Evolutionary conservation across 2,888 invertebrate species (phyloP).

Genomic region (Lithosia quadra): DNA sequence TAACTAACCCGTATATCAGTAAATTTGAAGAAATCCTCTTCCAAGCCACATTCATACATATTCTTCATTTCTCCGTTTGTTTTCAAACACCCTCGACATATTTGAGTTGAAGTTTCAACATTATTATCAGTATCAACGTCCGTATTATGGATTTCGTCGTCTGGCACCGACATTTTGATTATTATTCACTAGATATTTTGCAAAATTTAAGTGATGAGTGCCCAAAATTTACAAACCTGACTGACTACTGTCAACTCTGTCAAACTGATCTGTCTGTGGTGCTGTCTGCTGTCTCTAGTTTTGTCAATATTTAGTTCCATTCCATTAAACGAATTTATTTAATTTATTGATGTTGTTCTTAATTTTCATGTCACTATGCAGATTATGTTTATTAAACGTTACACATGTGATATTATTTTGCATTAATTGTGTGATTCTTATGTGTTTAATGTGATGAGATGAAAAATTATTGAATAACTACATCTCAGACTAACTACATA

Average conservation of each 20-base stretch:
- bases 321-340: not conserved
- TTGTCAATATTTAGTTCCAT: not conserved
- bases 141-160: conserved; percentile 9
- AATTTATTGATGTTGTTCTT: not conserved
- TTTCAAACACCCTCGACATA: conserved; percentile 76
- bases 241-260: not conserved
- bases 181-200: conserved; percentile 4
- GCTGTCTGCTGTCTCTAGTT: too few relatives aligned
- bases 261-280: too few relatives aligned
- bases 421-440: too few relatives aligned
- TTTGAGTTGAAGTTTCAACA: conserved; percentile 50
- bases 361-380: not conserved
- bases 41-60: conserved; percentile 72
- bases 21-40: conserved; percentile 67
- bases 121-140: conserved; percentile 48
- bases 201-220: not conserved
- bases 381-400: not conserved
- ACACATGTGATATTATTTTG: not conserved
- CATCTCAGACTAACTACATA: too few relatives aligned
- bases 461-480: not conserved
- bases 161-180: conserved; percentile 53
- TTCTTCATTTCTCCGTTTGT: conserved; percentile 76
- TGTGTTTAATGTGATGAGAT: not conserved
- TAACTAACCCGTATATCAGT: conserved; percentile 66
- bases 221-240: not conserved